Evolutionary conservation across 2,797 vertebrate genomes (phyloP).

Genomic region (Neosalanx taihuensis): DNA sequence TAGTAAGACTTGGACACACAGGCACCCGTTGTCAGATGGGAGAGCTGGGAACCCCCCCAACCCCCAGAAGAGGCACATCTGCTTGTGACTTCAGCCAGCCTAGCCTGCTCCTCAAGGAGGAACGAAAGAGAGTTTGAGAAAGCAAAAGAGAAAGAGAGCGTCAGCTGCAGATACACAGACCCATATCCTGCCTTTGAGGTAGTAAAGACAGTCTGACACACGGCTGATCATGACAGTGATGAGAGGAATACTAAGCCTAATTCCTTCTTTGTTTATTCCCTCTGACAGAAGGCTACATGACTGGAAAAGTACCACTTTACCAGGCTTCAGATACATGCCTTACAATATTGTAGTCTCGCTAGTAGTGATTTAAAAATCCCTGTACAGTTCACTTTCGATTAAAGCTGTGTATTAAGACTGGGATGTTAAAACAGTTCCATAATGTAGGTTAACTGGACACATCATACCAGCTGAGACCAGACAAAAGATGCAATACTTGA

Average conservation of each 20-base stretch:
- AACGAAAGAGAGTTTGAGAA: not conserved
- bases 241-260: not conserved
- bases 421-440: not conserved
- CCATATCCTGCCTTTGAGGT: constrained; percentile 6
- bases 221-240: not conserved
- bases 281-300: not conserved
- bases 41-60: not conserved
- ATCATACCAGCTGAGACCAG: not conserved
- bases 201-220: constrained; percentile 1
- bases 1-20: not conserved
- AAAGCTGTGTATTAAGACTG: not conserved
- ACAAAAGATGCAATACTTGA: not conserved
- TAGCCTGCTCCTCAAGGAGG: constrained; percentile 1
- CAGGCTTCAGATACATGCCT: not conserved
- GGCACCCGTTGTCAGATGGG: constrained; percentile 9
- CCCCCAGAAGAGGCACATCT: constrained; percentile 27
- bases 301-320: not conserved
- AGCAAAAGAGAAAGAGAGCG: constrained; percentile 2
- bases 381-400: not conserved
- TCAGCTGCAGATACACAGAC: constrained; percentile 25
- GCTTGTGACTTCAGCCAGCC: constrained; percentile 32
- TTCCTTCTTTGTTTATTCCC: not conserved
- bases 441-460: not conserved
- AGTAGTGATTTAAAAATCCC: not conserved
- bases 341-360: not conserved